These are phyloP conservation scores for Florisuga fusca DNA, from an alignment of 2,797 vertebrate genomes.

Conservation along the genomic window DNA sequence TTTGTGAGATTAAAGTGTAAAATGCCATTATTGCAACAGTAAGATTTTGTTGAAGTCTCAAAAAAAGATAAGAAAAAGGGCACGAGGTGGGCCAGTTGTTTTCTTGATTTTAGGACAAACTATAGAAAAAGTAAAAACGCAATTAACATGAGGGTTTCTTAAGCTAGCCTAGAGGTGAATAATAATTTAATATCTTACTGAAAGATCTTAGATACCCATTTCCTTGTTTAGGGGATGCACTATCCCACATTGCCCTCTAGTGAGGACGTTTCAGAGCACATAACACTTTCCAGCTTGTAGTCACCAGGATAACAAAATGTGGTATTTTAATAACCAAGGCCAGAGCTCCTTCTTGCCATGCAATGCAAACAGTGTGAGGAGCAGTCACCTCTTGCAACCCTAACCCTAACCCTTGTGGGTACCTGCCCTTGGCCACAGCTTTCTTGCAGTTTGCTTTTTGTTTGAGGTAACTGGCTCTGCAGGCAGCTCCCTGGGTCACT, in stretches of 20 bases:
- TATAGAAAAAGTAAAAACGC: not conserved
- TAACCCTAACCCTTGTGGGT: no score
- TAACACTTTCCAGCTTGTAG: not conserved
- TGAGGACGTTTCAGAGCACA: not conserved
- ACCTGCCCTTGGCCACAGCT: not conserved
- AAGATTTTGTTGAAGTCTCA: not conserved
- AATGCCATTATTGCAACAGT: not conserved
- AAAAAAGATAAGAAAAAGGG: not conserved
- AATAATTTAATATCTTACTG: not conserved
- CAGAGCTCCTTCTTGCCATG: not conserved
- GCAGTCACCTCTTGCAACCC: not conserved
- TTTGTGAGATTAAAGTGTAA: not conserved
- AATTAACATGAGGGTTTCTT: not conserved
- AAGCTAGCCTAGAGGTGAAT: constrained; percentile 1
- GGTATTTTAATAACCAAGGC: not conserved
- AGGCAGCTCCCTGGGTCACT: not conserved
- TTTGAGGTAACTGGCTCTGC: not conserved
- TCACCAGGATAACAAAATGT: not conserved
- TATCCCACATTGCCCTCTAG: constrained; percentile 72
- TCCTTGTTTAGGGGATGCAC: not conserved
- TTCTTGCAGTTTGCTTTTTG: not conserved
- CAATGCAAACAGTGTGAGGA: rapidly evolving
- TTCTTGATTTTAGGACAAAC: not conserved
- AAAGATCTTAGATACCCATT: not conserved
- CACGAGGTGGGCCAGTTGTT: not conserved